Evolutionary conservation across 2,113 vertebrate species (phyloP), one percentile per base, ranked within the genome.

Genomic region (Uropsilus gracilis): DNA sequence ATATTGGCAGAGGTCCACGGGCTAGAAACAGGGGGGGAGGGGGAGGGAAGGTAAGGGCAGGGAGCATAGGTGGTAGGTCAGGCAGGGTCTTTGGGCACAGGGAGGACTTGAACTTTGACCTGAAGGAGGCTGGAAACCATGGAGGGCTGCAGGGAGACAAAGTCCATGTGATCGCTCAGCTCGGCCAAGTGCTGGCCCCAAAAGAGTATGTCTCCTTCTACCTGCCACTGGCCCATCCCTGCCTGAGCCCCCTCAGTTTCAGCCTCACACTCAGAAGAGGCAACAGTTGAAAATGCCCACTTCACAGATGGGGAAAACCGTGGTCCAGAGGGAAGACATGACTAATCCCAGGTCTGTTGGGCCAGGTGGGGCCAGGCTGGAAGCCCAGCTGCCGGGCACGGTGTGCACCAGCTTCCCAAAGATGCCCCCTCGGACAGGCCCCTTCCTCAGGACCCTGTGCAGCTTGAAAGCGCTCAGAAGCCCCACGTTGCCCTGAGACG

Each of bases 1-100:
- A 0, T 42, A 3, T 46, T 18, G 64, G 77, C n/a, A n/a, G n/a
- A n/a, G n/a, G n/a, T n/a, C 20, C 0, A 0, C 39, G 32, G 8
- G 24, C 88, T 17, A 4, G 39, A 66, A 66, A 13, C 46, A 2
- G 37, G 44, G 69, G 8, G 3, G 11, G 18, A 63, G 44, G 42
- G 71, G 46, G 64, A 8, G 55, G 18, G 10, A 20, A 55, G 53
- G 53, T 20, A 8, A 75, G 22, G n/a, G 44, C 7, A 10, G 82
- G 20, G 22, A 34, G 37, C 44, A n/a, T 68, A 8, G 14, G 0
- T 26, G 37, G 4, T 16, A 39, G 50, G n/a, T 10, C 0, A 0
- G 8, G 26, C 32, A 16, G 76, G 69, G 44, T 22, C 34, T 11
- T 8, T 28, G 37, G 37, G 69, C 9, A 1, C 0, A 0, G 55